Conservation (phyloP, 2,113 vertebrate species). For the Forbesichthys papilliferus region DNA sequence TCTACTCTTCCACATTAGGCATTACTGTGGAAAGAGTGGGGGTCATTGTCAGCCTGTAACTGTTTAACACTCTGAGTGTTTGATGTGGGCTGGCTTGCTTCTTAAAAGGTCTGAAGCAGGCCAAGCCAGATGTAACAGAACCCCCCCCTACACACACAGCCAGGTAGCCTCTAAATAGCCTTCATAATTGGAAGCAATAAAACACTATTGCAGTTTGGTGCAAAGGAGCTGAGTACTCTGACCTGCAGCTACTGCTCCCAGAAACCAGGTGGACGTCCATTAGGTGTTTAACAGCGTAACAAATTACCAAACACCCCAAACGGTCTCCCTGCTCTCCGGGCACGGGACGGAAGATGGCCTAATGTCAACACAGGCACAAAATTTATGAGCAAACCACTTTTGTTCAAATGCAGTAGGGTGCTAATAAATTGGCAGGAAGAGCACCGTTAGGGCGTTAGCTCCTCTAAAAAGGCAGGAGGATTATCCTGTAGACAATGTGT, state of each 20-base stretch:
- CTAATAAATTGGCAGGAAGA: constrained; percentile 62
- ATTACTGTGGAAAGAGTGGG: constrained; percentile 8
- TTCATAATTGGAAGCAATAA: constrained; percentile 78
- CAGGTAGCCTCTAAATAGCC: constrained; percentile 72
- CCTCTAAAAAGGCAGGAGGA: constrained; percentile 57
- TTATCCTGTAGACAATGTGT: constrained; percentile 42
- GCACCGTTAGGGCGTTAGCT: constrained; percentile 63
- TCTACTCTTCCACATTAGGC: no score
- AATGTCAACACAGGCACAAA: constrained; percentile 74
- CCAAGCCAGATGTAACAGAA: constrained; percentile 67
- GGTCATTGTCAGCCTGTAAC: constrained; percentile 23
- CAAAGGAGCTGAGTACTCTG: constrained; percentile 54
- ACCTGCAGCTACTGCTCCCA: constrained; percentile 62
- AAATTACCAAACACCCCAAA: constrained; percentile 74
- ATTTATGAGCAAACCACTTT: constrained; percentile 72
- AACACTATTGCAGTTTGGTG: constrained; percentile 70
- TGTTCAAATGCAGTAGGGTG: constrained; percentile 71
- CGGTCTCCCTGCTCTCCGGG: constrained; percentile 63
- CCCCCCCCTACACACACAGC: constrained; percentile 59
- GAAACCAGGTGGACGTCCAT: constrained; percentile 74
- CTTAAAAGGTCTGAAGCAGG: constrained; percentile 40
- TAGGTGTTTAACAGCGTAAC: constrained; percentile 75
- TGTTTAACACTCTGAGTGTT: constrained; percentile 50
- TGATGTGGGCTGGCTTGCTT: constrained; percentile 64
- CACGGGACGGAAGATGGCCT: constrained; percentile 64